Conservation (phyloP, 1,140 invertebrate genomes). For the Sitobion miscanthi region DNA sequence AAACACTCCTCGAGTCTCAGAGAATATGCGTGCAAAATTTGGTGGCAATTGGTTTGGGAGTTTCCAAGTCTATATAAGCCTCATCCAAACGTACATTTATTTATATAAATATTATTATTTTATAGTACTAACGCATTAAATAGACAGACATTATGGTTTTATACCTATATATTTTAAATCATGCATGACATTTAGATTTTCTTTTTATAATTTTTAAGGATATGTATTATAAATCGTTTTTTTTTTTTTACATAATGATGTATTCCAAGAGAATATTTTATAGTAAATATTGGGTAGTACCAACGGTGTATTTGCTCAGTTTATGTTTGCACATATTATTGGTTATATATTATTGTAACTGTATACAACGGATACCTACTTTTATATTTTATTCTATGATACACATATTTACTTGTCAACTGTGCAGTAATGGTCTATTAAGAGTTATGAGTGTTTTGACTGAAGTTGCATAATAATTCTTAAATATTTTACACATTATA, state of each 20-base stretch:
- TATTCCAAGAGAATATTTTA: neutral
- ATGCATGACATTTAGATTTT: neutral
- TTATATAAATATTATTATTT: no score
- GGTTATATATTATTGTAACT: neutral
- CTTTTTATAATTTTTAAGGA: neutral
- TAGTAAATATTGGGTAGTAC: neutral
- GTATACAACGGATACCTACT: neutral
- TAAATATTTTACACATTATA: slow-evolving; percentile 14
- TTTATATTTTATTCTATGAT: neutral
- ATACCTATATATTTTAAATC: neutral
- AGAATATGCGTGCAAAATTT: neutral
- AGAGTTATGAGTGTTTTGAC: neutral
- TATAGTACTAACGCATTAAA: neutral
- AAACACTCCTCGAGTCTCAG: neutral
- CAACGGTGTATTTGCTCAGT: neutral
- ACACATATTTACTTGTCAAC: slow-evolving; percentile 31
- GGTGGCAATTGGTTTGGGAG: neutral
- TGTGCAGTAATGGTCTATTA: neutral
- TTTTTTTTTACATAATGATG: neutral
- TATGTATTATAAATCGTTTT: neutral
- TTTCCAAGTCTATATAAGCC: neutral
- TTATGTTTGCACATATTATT: neutral
- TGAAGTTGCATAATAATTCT: neutral
- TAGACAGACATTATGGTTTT: neutral
- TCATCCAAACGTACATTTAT: neutral